Evolutionary conservation across 2,888 invertebrate genomes (phyloP), one percentile per base, ranked within the genome.

Genomic region (Callyntrura guangdongensis): DNA sequence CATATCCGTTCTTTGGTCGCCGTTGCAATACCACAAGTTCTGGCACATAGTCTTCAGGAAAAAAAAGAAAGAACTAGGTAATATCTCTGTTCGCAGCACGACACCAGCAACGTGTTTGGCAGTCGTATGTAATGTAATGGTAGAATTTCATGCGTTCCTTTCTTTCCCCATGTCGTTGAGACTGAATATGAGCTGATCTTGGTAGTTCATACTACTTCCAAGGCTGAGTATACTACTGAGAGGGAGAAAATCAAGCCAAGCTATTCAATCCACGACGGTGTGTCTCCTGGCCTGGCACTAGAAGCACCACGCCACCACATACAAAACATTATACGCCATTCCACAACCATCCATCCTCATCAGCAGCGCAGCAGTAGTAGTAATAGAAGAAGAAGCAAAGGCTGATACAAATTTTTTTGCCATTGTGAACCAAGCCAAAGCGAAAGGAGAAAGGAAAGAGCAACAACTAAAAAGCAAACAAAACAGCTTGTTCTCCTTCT

Each of bases 401-500:
- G n/a, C n/a, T n/a, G n/a, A n/a, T n/a, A n/a, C n/a, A n/a, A n/a
- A n/a, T n/a, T n/a, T n/a, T 12, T 20, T 61, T 22, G 22, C 53
- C 11, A 14, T 53, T 27, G 12, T 74, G 17, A 36, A 6, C 36
- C 36, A 36, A 53, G 53, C 11, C 9, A 45, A 69, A 45, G 17
- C 36, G 6, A 47, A 83, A 47, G 49, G 69, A 69, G 69, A 67
- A 56, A 86, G 81, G 82, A 83, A 83, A 61, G 74, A 88, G 82
- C 88, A 88, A 83, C 82, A 88, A 82, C 72, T 87, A 69, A 45
- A 64, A 84, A 69, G 47, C 69, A 49, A 84, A 49, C 69, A 88
- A 88, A 88, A 88, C 72, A 88, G 69, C 83, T 82, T 59, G 83
- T 59, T 83, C 56, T 81, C 74, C 53, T 69, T 79, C 88, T 88